Conservation (phyloP, 2,113 vertebrate genomes). For the Lagopus muta region DNA sequence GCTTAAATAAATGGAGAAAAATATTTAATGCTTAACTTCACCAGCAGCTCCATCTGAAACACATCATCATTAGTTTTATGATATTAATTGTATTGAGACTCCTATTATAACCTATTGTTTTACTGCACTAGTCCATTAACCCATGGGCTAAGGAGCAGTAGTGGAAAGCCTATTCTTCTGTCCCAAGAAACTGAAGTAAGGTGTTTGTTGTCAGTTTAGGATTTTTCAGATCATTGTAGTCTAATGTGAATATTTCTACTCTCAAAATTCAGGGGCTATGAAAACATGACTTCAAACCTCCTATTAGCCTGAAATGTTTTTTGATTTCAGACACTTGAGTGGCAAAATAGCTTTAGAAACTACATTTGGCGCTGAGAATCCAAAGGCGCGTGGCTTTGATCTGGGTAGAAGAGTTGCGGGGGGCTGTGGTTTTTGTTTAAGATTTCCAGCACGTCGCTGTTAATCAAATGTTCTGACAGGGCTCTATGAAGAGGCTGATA, state of each 20-base stretch:
- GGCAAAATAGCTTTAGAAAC: slow-evolving; percentile 51
- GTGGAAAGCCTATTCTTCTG: slow-evolving; percentile 51
- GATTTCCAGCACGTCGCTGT: neutral
- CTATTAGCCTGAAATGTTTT: slow-evolving; percentile 16
- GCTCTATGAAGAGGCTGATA: neutral
- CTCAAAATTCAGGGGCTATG: neutral
- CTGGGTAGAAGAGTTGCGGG: slow-evolving; percentile 27
- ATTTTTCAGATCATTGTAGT: slow-evolving; percentile 38
- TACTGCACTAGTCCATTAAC: slow-evolving; percentile 65
- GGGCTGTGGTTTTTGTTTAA: slow-evolving; percentile 23
- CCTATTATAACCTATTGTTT: slow-evolving; percentile 55
- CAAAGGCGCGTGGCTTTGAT: slow-evolving; percentile 64
- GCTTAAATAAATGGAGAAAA: slow-evolving; percentile 29
- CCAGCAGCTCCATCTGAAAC: slow-evolving; percentile 61
- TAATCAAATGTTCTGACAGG: slow-evolving; percentile 56
- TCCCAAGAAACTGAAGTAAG: slow-evolving; percentile 44
- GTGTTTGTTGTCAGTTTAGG: neutral
- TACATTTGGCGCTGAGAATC: slow-evolving; percentile 36
- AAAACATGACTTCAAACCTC: neutral
- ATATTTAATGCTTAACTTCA: slow-evolving; percentile 62
- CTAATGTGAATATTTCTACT: neutral
- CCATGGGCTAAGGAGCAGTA: slow-evolving; percentile 22
- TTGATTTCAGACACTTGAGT: slow-evolving; percentile 41
- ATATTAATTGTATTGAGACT: slow-evolving; percentile 68
- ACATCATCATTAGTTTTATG: slow-evolving; percentile 55